These are phyloP conservation scores for Drosophila cardini DNA, from an alignment of 1,140 invertebrate genomes.

Conservation along the genomic window DNA sequence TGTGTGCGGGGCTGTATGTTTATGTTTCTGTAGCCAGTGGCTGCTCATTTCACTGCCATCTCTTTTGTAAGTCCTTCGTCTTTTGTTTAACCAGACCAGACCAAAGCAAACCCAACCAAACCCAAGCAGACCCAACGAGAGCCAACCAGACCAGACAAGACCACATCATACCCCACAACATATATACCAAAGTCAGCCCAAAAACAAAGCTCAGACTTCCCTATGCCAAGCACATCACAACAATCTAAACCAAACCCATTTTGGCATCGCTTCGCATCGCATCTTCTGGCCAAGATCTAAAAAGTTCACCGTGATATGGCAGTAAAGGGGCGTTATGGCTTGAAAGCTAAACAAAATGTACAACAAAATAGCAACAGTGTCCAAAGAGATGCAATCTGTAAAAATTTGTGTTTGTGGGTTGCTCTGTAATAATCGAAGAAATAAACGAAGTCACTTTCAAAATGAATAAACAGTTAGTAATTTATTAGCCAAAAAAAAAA, in stretches of 20 bases:
- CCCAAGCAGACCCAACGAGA: not conserved
- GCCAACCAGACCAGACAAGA: not conserved
- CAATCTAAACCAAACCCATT: constrained; percentile 24
- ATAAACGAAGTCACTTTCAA: not conserved
- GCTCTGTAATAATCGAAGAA: not conserved
- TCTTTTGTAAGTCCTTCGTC: constrained; percentile 38
- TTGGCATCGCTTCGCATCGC: constrained; percentile 15
- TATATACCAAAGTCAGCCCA: not conserved
- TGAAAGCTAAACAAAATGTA: constrained; percentile 24
- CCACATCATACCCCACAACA: constrained; percentile 10
- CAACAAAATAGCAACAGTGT: constrained; percentile 21
- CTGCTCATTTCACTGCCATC: constrained; percentile 42
- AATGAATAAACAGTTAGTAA: no score
- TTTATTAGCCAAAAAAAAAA: no score
- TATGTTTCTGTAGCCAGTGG: constrained; percentile 24
- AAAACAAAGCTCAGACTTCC: not conserved
- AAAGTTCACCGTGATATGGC: constrained; percentile 18
- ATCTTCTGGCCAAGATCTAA: constrained; percentile 13
- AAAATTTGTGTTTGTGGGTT: no score
- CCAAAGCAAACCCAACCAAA: not conserved
- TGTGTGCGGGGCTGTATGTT: constrained; percentile 9
- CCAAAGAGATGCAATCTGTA: not conserved
- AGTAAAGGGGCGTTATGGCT: constrained; percentile 19
- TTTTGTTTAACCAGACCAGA: constrained; percentile 47
- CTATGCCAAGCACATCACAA: constrained; percentile 2